phyloP scores from a whole-genome alignment of 2,113 vertebrate genomes.

The Pyrgilauda ruficollis region DNA sequence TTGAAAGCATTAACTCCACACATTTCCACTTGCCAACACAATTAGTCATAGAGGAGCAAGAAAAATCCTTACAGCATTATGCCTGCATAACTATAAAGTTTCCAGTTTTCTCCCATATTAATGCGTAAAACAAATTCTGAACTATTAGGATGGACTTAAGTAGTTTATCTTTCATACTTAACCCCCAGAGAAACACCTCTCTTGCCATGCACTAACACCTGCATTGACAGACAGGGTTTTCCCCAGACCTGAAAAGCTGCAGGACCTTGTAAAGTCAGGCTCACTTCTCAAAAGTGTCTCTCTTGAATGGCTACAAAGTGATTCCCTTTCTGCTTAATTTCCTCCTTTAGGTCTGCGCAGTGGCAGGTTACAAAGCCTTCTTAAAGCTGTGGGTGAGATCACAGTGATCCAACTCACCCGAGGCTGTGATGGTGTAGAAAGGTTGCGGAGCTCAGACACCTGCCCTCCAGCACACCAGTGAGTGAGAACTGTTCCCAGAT shows the following conservation, averaged over 20 bases:
- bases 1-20: neutral
- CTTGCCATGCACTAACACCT: neutral
- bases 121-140: neutral
- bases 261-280: neutral
- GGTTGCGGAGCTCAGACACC: neutral
- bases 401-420: neutral
- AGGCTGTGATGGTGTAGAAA: neutral
- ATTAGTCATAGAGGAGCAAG: neutral
- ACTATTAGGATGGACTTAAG: neutral
- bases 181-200: neutral
- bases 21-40: neutral
- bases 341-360: neutral
- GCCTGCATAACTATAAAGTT: neutral
- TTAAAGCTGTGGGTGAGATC: neutral
- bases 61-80: neutral
- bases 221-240: neutral
- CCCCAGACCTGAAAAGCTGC: neutral
- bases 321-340: neutral
- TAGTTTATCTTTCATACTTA: neutral
- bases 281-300: neutral
- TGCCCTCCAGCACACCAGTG: neutral
- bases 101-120: neutral
- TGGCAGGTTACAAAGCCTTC: neutral
- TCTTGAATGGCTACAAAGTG: neutral
- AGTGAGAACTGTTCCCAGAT: neutral